A percentile compares a stretch with the other conserved stretches of the same genome.
These are phyloP conservation scores for Phyllostomus discolor DNA, from an alignment of 2,113 vertebrate genomes.

Conservation along the genomic window DNA sequence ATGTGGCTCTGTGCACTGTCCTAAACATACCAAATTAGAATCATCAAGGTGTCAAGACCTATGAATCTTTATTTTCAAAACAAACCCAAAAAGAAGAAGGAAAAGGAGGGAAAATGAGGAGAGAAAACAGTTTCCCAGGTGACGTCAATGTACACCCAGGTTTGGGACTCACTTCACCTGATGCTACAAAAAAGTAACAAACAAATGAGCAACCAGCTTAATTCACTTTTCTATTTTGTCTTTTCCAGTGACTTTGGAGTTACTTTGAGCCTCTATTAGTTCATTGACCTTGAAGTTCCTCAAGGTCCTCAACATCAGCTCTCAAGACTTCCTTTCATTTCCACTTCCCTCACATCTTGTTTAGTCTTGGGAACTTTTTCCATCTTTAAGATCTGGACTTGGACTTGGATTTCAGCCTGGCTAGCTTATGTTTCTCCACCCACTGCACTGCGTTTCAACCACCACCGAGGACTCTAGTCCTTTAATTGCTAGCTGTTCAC, in stretches of 20 bases:
- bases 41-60: not conserved
- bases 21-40: not conserved
- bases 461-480: not conserved
- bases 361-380: not conserved
- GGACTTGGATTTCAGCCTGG: not conserved
- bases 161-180: not conserved
- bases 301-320: not conserved
- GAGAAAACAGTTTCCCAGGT: not conserved
- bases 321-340: not conserved
- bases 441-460: not conserved
- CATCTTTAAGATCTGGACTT: not conserved
- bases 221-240: not conserved
- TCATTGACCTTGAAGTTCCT: not conserved
- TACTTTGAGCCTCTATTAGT: not conserved
- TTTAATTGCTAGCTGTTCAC: not conserved
- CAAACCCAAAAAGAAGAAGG: not conserved
- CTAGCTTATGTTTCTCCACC: not conserved
- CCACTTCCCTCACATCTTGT: not conserved
- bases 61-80: slow-evolving; percentile 1
- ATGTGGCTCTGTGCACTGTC: not conserved
- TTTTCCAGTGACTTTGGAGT: not conserved
- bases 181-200: not conserved
- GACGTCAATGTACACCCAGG: no score
- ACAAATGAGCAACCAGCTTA: not conserved
- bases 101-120: not conserved